Conservation (phyloP, 2,113 vertebrate species). For the Neolamprologus brichardi region DNA sequence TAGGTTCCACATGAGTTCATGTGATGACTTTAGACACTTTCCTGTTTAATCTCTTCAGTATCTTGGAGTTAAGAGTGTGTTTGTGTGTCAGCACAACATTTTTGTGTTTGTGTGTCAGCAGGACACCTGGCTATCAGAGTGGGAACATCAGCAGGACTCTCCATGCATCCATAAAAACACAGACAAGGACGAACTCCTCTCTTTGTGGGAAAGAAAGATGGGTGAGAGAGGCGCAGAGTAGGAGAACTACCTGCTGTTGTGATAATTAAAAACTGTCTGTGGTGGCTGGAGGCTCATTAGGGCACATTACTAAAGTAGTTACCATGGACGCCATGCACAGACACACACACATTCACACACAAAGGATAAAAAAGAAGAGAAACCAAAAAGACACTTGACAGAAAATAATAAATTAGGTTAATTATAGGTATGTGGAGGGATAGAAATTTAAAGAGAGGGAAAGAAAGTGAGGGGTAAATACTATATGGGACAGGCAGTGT, state of each 20-base stretch:
- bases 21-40: not conserved
- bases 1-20: not conserved
- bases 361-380: not conserved
- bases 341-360: not conserved
- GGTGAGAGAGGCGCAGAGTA: not conserved
- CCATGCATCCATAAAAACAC: not conserved
- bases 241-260: conserved; percentile 30
- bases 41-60: conserved; percentile 16
- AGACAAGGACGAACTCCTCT: not conserved
- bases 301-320: conserved; percentile 2
- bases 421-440: not conserved
- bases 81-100: not conserved
- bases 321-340: not conserved
- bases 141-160: conserved; percentile 27
- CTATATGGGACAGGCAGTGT: not conserved
- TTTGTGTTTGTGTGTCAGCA: not conserved
- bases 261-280: conserved; percentile 37
- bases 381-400: not conserved
- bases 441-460: not conserved
- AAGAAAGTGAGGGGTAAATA: not conserved
- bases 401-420: not conserved
- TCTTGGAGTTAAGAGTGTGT: not conserved
- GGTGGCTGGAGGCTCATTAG: not conserved
- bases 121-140: conserved; percentile 49
- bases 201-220: conserved; percentile 1